A percentile compares a stretch with the other conserved stretches of the same genome.
These are phyloP conservation scores for Periphyllus acericola DNA, from an alignment of 2,888 invertebrate species.

Conservation along the genomic window DNA sequence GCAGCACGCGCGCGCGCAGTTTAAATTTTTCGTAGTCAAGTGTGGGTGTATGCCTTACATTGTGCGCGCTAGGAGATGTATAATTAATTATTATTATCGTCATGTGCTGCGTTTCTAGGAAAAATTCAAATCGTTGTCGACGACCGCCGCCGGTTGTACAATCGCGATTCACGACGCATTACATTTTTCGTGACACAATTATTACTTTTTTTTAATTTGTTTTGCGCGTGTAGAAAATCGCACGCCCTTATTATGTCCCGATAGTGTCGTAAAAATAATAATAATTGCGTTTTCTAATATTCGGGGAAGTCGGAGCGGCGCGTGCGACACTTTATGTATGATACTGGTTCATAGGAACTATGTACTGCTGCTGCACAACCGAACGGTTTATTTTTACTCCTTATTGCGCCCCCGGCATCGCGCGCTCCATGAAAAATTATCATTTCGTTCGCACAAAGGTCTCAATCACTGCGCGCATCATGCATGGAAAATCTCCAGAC, in stretches of 20 bases:
- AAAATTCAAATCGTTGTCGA: too few relatives aligned
- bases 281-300: neutral
- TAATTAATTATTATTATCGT: too few relatives aligned
- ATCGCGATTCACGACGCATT: neutral
- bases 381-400: neutral
- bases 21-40: too few relatives aligned
- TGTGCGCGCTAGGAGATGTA: too few relatives aligned
- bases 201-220: neutral
- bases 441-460: slow-evolving; percentile 10
- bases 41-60: too few relatives aligned
- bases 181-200: neutral
- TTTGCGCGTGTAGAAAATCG: neutral
- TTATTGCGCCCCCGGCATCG: neutral
- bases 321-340: too few relatives aligned
- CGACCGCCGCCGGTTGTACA: neutral
- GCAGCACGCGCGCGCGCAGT: too few relatives aligned
- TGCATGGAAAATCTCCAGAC: slow-evolving; percentile 19
- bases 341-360: neutral
- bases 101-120: too few relatives aligned
- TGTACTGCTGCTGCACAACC: too few relatives aligned
- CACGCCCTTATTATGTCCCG: neutral
- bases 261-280: slow-evolving; percentile 21
- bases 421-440: neutral
- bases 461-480: slow-evolving; percentile 19
- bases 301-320: too few relatives aligned